A percentile compares a stretch with the other conserved stretches of the same genome.
phyloP scores from a whole-genome alignment of 2,888 invertebrate genomes.

The Brenthis hecate region DNA sequence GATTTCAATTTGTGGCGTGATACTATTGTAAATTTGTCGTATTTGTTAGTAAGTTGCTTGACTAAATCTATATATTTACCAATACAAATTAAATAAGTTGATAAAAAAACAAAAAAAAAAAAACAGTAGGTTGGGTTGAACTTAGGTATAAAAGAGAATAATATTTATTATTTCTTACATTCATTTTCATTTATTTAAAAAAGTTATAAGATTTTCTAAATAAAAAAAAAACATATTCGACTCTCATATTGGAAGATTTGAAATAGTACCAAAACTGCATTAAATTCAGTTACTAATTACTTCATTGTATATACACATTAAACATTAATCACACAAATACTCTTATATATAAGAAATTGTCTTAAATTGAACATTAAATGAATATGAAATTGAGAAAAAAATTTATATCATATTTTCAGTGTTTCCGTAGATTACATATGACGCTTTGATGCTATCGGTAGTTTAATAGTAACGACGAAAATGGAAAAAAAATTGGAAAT shows the following conservation, averaged over 20 bases:
- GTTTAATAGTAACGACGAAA: slow-evolving; percentile 45
- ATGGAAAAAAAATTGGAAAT: slow-evolving; percentile 55
- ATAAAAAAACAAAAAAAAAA: background rate
- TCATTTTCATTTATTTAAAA: too few relatives aligned
- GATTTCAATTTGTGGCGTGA: slow-evolving; percentile 17
- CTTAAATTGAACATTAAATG: slow-evolving; percentile 22
- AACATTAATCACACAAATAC: too few relatives aligned
- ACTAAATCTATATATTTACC: too few relatives aligned
- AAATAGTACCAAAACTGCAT: too few relatives aligned
- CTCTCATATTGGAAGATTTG: too few relatives aligned
- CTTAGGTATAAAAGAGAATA: too few relatives aligned
- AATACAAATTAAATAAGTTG: background rate
- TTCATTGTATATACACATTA: too few relatives aligned
- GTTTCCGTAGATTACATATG: slow-evolving; percentile 42
- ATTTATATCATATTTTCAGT: slow-evolving; percentile 32
- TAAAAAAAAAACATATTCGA: too few relatives aligned
- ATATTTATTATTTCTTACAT: too few relatives aligned
- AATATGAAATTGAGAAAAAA: slow-evolving; percentile 30
- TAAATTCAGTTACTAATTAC: too few relatives aligned
- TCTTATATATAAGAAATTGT: slow-evolving; percentile 7
- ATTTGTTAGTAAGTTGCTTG: background rate
- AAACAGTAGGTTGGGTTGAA: too few relatives aligned
- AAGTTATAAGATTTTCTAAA: too few relatives aligned
- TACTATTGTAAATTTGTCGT: background rate
- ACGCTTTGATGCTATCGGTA: slow-evolving; percentile 40